Percentiles rank a stretch among this genome's conserved stretches.
Conservation (phyloP, 2,888 invertebrate genomes). For the Pristionchus mayeri region DNA sequence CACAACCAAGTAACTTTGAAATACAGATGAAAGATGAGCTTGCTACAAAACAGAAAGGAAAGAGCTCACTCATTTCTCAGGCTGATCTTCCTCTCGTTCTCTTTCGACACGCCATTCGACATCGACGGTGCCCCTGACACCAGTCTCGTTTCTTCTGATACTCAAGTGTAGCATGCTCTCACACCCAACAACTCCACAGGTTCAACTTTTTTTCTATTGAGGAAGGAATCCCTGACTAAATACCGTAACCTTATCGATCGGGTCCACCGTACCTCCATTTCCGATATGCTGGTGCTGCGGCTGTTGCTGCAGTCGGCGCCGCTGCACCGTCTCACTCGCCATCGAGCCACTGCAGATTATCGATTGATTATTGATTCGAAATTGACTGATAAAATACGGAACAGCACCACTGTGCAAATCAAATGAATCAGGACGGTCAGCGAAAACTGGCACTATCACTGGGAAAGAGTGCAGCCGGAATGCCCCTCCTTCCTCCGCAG, state of each 20-base stretch:
- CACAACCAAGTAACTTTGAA: too few relatives aligned
- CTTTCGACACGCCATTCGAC: slow-evolving; percentile 16
- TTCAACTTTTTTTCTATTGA: too few relatives aligned
- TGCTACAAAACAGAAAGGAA: neutral
- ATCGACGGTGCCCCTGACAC: neutral
- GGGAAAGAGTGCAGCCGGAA: neutral
- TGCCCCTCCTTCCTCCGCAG: too few relatives aligned
- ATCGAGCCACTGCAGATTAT: slow-evolving; percentile 19
- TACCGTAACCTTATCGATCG: neutral
- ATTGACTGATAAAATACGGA: neutral
- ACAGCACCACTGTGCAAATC: neutral
- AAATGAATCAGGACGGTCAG: neutral
- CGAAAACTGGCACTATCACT: neutral
- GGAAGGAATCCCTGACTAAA: neutral
- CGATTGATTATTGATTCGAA: neutral
- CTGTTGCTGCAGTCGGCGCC: slow-evolving; percentile 37
- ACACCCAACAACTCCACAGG: too few relatives aligned
- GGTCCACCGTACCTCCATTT: slow-evolving; percentile 7
- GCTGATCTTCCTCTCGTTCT: neutral
- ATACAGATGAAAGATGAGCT: too few relatives aligned
- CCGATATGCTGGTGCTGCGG: neutral
- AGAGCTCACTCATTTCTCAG: neutral
- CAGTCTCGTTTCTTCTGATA: too few relatives aligned
- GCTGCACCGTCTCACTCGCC: slow-evolving; percentile 38
- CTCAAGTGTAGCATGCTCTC: too few relatives aligned